Evolutionary conservation across 2,113 vertebrate genomes (phyloP), one percentile per base, ranked within the genome.

Genomic region (Cichladusa arquata): DNA sequence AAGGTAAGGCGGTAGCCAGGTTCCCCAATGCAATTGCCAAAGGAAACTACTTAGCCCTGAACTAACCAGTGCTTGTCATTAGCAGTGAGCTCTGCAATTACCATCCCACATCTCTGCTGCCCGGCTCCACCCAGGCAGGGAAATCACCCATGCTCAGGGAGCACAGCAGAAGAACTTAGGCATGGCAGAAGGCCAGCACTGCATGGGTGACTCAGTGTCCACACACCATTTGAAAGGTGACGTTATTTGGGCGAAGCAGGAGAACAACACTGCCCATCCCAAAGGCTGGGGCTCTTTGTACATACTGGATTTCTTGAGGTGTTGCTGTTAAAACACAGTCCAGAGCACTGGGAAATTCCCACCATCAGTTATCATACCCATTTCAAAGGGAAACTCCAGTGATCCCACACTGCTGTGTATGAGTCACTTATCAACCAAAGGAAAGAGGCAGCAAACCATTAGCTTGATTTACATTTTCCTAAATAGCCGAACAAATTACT

Each of bases 151-250:
- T 1, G 42, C 76, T 67, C 40, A 34, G 48, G 42, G 57, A 91
- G 56, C 36, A 34, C 1, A 1, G 58, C 0, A 54, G 36, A 87
- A 67, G 45, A 73, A 44, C 34, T 9, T 2, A 5, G 0, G 25
- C 54, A 14, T 2, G 57, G 78, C 61, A 69, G 25, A 15, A 15
- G 14, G 73, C 67, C 84, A 81, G 6, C 65, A 64, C 28, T 1
- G 62, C 48, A 11, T 0, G 40, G 33, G 18, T 87, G 88, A 92
- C 78, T 70, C 69, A 22, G 33, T 5, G 33, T 11, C 45, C 33
- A 13, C 6, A 38, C 0, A 0, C 14, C 7, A 19, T 57, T 6
- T 28, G 40, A 22, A 60, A 85, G 25, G 28, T 50, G 58, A 77
- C 3, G 2, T 36, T 53, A 66, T 13, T 13, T 47, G 47, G 70